Base-by-base conservation (phyloP, 2,113 vertebrate species). In the Xenus cinereus region DNA sequence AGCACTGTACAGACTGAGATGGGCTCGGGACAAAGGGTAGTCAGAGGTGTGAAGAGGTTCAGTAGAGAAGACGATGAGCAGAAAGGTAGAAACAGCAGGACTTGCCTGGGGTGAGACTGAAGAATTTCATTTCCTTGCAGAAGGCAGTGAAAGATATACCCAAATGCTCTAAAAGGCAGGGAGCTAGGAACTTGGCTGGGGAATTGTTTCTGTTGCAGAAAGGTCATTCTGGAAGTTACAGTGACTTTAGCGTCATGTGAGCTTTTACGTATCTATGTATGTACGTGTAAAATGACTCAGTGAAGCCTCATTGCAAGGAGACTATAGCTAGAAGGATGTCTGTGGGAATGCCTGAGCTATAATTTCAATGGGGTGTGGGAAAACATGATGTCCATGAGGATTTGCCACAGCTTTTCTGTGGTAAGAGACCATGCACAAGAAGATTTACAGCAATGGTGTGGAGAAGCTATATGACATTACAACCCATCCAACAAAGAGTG, bases 201-300 rank as follows among this genome's bases (percentile, higher is more conserved):
- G 62, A 72, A 46, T 86, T 63, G 32, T 68, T 93, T 91, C 74
- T 73, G n/a, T 53, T 82, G 75, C 66, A 60, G 81, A 82, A 76
- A 43, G 43, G 91, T 89, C 87, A 23, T 6, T 72, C 62, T 87
- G 73, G 74, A 91, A 95, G 57, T 68, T 89, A 30, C 48, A 79
- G 62, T 91, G 89, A 89, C 66, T 94, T 91, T 60, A 76, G 30
- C 7, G 4, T 93, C 93, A 93, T 84, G 74, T 95, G 94, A 87
- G 72, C 62, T 82, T 91, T 64, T 57, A 57, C 27, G 5, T 74
- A 46, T 87, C 69, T 87, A 3, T 39, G 39, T n/a, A 21, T 6
- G 48, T 66, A 33, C 1, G 6, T 72, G 71, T 75, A 78, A 91
- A 73, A 60, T 89, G 62, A 84, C 33, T 92, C 81, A 57, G 62